A percentile compares a stretch with the other conserved stretches of the same genome.
phyloP scores from a whole-genome alignment of 2,113 vertebrate species.

The Daboia siamensis region DNA sequence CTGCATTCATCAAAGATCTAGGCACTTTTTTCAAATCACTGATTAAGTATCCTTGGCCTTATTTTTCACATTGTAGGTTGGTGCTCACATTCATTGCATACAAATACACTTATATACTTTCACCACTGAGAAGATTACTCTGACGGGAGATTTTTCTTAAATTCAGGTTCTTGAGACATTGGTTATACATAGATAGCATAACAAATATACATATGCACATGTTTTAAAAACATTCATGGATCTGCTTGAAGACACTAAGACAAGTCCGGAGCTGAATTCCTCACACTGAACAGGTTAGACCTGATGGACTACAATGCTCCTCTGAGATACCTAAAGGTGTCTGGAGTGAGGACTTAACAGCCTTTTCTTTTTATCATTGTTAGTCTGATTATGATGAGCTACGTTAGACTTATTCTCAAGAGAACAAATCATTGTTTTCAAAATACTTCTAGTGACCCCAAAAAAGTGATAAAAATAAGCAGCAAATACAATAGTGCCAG shows the following conservation, averaged over 20 bases:
- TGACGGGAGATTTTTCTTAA: background rate
- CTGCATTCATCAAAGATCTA: background rate
- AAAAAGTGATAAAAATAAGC: background rate
- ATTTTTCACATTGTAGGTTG: background rate
- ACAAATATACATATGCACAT: background rate
- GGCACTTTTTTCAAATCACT: background rate
- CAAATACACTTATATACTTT: background rate
- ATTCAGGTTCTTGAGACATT: background rate
- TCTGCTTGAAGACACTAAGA: background rate
- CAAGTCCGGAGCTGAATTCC: background rate
- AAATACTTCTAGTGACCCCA: background rate
- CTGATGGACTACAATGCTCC: background rate
- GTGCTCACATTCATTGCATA: background rate
- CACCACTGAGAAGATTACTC: background rate
- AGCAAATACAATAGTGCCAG: background rate
- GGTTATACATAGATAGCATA: background rate
- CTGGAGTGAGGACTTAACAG: background rate
- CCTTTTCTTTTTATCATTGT: background rate
- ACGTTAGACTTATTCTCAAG: background rate
- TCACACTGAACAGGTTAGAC: background rate
- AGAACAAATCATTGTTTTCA: constrained; percentile 22
- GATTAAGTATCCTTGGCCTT: background rate
- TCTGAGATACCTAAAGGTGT: background rate
- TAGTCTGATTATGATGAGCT: background rate
- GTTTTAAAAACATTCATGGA: background rate